phyloP scores from a whole-genome alignment of 1,140 invertebrate species.

The Oryctes rhinoceros region DNA sequence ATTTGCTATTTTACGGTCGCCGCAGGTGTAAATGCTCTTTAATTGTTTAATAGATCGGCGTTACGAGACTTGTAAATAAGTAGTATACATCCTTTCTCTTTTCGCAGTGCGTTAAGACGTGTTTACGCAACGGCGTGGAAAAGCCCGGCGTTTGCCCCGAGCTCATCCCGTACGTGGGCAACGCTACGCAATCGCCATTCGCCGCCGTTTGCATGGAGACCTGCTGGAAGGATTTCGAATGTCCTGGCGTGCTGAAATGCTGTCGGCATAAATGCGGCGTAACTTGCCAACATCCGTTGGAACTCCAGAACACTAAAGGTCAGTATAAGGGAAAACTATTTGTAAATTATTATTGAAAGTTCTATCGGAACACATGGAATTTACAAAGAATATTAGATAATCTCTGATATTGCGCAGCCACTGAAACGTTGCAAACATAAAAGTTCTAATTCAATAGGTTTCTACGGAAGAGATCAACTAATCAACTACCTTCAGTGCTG shows the following conservation, averaged over 20 bases:
- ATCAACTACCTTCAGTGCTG: no score
- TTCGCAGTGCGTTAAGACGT: slow-evolving; percentile 54
- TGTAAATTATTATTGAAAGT: not conserved
- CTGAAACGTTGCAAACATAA: no score
- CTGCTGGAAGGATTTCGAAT: slow-evolving; percentile 70
- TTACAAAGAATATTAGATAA: no score
- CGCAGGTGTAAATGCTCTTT: not conserved
- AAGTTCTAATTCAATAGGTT: no score
- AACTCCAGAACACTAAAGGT: slow-evolving; percentile 61
- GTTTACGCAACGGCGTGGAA: slow-evolving; percentile 44
- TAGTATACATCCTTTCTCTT: slow-evolving; percentile 36
- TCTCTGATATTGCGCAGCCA: no score
- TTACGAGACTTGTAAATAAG: not conserved
- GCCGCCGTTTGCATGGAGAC: slow-evolving; percentile 68
- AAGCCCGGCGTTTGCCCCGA: slow-evolving; percentile 54
- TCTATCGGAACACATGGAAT: no score
- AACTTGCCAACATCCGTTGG: slow-evolving; percentile 68
- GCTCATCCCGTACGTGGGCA: slow-evolving; percentile 14
- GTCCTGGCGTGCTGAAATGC: slow-evolving; percentile 70
- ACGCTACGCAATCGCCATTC: slow-evolving; percentile 61
- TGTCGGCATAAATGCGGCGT: slow-evolving; percentile 72
- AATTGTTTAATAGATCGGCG: not conserved
- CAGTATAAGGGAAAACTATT: not conserved
- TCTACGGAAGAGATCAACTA: no score
- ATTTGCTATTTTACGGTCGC: not conserved